Conservation (phyloP, 2,113 vertebrate species). For the Entosphenus tridentatus region DNA sequence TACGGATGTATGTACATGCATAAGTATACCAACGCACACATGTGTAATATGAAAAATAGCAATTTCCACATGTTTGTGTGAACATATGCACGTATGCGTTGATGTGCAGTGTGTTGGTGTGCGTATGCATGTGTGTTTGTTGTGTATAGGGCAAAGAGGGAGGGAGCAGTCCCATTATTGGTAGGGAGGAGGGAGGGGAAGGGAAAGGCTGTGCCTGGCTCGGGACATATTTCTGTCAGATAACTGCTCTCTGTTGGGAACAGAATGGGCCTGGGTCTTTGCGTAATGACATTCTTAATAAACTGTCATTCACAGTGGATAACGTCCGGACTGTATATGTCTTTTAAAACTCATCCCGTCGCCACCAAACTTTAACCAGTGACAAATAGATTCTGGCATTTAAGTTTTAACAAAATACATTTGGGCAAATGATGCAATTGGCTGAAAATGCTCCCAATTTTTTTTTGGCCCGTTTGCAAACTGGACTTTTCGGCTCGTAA, state of each 20-base stretch:
- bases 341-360: too few species aligned
- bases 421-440: too few species aligned
- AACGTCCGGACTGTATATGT: too few species aligned
- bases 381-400: too few species aligned
- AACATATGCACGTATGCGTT: too few species aligned
- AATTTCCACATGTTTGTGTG: not conserved
- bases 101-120: not conserved
- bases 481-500: too few species aligned
- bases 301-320: constrained; percentile 5
- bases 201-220: not conserved
- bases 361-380: too few species aligned
- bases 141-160: not conserved
- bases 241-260: constrained; percentile 1
- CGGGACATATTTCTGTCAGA: constrained; percentile 5
- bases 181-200: too few species aligned
- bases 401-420: too few species aligned
- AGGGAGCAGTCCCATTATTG: too few species aligned
- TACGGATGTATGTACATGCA: not conserved
- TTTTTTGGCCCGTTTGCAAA: too few species aligned
- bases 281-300: constrained; percentile 6
- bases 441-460: too few species aligned
- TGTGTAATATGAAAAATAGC: not conserved
- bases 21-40: not conserved
- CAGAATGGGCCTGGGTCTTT: constrained; percentile 2
- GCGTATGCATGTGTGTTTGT: not conserved